These are phyloP conservation scores for Lepidurus couesii DNA, from an alignment of 1,140 invertebrate genomes.

Conservation along the genomic window DNA sequence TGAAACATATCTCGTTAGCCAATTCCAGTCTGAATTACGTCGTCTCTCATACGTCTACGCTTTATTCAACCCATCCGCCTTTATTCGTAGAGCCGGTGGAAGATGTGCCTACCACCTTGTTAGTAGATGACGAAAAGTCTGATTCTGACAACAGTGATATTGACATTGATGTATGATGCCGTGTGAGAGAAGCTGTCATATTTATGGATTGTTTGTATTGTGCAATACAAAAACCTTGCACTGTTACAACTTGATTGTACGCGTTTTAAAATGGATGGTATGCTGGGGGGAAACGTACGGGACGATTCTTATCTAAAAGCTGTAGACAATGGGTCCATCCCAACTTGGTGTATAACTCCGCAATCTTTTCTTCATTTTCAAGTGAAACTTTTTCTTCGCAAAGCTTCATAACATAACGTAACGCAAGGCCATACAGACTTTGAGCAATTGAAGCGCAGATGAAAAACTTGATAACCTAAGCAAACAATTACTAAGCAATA, in stretches of 20 bases:
- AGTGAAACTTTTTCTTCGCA: slow-evolving; percentile 69
- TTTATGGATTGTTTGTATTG: neutral
- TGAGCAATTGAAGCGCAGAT: slow-evolving; percentile 72
- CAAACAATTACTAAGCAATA: slow-evolving; percentile 32
- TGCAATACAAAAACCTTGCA: neutral
- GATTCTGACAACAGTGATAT: slow-evolving; percentile 27
- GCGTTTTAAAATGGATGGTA: slow-evolving; percentile 57
- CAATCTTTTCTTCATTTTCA: slow-evolving; percentile 66
- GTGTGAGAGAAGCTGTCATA: neutral
- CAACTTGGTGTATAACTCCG: slow-evolving; percentile 57
- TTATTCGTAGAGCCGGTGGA: slow-evolving; percentile 11
- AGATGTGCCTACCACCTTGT: slow-evolving; percentile 28
- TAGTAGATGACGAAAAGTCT: slow-evolving; percentile 31
- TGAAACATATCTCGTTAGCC: neutral
- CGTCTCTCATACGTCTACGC: slow-evolving; percentile 4
- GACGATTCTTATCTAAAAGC: slow-evolving; percentile 51
- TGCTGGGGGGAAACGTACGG: slow-evolving; percentile 58
- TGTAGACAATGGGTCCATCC: slow-evolving; percentile 62
- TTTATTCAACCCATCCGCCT: slow-evolving; percentile 28
- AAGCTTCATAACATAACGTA: slow-evolving; percentile 67
- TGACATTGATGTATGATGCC: slow-evolving; percentile 24
- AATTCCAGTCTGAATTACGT: neutral
- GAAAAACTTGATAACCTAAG: slow-evolving; percentile 62
- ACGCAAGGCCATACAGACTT: slow-evolving; percentile 69
- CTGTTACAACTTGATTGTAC: neutral